Evolutionary conservation across 2,797 vertebrate genomes (phyloP), one percentile per base, ranked within the genome.

Genomic region (Premnoplex brunnescens): DNA sequence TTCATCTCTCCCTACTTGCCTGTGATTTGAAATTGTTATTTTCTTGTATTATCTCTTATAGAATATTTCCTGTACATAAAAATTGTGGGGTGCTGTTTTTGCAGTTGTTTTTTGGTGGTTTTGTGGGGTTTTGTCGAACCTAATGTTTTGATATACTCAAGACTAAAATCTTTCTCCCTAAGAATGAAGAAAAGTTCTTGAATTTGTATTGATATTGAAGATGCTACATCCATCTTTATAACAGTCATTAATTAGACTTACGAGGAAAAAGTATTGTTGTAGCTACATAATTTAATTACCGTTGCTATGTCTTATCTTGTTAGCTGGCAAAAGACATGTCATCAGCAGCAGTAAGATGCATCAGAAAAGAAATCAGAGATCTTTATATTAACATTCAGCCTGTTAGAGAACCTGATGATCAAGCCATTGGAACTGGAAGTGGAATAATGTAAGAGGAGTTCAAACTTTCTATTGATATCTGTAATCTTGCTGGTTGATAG

Each of bases 241-340:
- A 39, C 18, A 7, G 36, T 20, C 18, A 28, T 39, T 60, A 76
- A 67, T 62, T 89, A 66, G 30, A 62, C 28, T 59, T 77, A 46
- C 1, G 27, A 78, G 7, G 56, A 69, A 76, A 73, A 94, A 32
- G 4, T 58, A 68, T 56, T 84, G 46, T 21, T 72, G 5, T 22
- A 51, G 10, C 90, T 78, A 79, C 27, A 49, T 75, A 56, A 44
- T 54, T 71, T 64, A 63, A 48, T 71, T 51, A 41, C 32, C 68
- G 34, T 8, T 28, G 93, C 96, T 93, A 58, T 80, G 41, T 81
- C 48, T 80, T 95, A 19, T 49, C 68, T 84, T 64, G 68, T 87
- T 93, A 99, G 99, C 90, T 99, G 94, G 99, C 99, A n/a, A 99
- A 99, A 97, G 99, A 99, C 92, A 99, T 99, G 99, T 98, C 98